Base-by-base conservation (phyloP, 2,113 vertebrate genomes). In the Hipposideros armiger region DNA sequence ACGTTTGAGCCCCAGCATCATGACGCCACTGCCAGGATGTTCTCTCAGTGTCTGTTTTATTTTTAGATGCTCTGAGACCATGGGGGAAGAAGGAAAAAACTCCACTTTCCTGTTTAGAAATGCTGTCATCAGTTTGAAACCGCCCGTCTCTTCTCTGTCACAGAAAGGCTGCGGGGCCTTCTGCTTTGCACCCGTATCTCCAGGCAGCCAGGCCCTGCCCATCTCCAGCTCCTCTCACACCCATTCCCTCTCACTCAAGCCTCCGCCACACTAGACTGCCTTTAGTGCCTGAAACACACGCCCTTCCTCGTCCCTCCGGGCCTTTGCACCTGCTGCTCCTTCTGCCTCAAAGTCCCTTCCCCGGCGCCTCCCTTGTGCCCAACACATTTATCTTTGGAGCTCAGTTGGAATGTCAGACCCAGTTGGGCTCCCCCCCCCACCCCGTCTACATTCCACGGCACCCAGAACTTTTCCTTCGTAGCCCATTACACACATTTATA, bases 371-470 rank as follows among this genome's bases (percentile, higher is more conserved):
- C 72, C 20, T 6, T 17, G 58, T 7, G 45, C 72, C 56, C 7
- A 16, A 19, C 20, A 36, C 9, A 10, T 13, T 22, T 50, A 30
- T 47, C 78, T 70, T 76, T 11, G 14, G 17, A 45, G 36, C 11
- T 42, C 36, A 73, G 26, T 36, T 26, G 16, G 3, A 20, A 36
- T 1, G 4, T 26, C 30, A 67, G 45, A 54, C 6, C 3, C 13
- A 0, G 1, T 10, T 0, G 2, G 62, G 28, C 2, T 47, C 13
- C 94, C 80, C 58, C 7, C 36, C 2, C 40, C 13, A 92, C 80
- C 58, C 3, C 2, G 11, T 24, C 77, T 50, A 36, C 60, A 45
- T 3, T 14, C 50, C 32, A 16, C 0, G 2, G n/a, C 40, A 66
- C 47, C 66, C 42, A 30, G 45, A 67, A 45, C 52, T 86, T 60